phyloP scores from a whole-genome alignment of 92 coral and sea anemone species.

The Parazoanthus darwini region DNA sequence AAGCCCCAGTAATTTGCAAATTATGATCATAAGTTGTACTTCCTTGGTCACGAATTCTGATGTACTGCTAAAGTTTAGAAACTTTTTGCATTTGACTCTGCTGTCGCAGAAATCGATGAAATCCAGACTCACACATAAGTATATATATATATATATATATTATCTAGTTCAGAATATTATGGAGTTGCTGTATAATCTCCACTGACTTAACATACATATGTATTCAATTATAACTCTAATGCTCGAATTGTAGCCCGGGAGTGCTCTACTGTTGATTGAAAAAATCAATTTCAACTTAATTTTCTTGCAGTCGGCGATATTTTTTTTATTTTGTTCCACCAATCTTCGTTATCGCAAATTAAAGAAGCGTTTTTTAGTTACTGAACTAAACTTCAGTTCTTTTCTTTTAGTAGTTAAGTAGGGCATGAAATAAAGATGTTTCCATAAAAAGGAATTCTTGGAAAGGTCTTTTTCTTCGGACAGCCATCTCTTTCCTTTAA shows the following conservation, averaged over 20 bases:
- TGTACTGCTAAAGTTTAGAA: background rate
- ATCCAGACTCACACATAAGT: too few relatives aligned
- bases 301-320: background rate
- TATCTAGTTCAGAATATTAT: background rate
- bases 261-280: background rate
- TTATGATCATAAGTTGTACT: background rate
- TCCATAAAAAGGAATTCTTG: too few relatives aligned
- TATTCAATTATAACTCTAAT: background rate
- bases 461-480: too few relatives aligned
- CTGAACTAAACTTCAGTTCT: background rate
- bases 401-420: background rate
- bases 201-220: background rate
- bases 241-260: background rate
- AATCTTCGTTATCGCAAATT: background rate
- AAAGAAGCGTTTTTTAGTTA: background rate
- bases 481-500: too few relatives aligned
- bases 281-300: too few relatives aligned
- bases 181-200: background rate
- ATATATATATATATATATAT: constrained; percentile 9
- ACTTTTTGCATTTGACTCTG: background rate
- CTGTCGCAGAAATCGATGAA: too few relatives aligned
- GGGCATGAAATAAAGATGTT: background rate
- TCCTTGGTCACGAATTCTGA: background rate
- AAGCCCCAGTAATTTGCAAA: background rate
- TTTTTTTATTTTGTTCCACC: background rate